Percentiles rank a stretch among this genome's conserved stretches.
phyloP scores from a whole-genome alignment of 2,113 vertebrate genomes.

The Microcebus tavaratra region DNA sequence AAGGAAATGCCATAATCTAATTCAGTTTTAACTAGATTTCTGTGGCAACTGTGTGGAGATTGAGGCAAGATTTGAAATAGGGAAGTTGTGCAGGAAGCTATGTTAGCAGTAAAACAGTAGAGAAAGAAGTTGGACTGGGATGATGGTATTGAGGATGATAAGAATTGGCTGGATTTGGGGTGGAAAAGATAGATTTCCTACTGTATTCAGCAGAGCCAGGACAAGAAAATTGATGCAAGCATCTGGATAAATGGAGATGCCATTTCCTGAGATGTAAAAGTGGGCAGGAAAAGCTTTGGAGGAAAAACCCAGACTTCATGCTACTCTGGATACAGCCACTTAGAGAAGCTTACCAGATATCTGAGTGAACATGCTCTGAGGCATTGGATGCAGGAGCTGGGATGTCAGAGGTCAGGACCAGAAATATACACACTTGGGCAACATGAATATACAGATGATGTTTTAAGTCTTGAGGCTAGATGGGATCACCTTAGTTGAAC shows the following conservation, averaged over 20 bases:
- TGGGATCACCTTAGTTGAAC: neutral
- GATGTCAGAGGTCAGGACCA: neutral
- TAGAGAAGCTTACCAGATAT: neutral
- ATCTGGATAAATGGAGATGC: neutral
- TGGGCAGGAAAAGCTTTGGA: neutral
- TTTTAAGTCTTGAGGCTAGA: neutral
- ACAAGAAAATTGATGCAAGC: neutral
- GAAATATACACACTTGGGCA: neutral
- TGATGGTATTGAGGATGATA: neutral
- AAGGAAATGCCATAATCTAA: neutral
- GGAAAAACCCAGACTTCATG: neutral
- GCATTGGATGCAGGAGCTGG: neutral
- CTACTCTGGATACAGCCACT: neutral
- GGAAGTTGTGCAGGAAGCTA: neutral
- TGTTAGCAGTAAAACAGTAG: neutral
- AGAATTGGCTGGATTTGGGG: neutral
- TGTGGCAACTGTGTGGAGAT: neutral
- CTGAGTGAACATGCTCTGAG: neutral
- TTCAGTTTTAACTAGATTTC: neutral
- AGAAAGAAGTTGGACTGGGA: neutral
- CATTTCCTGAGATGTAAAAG: neutral
- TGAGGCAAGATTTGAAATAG: neutral
- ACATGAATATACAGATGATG: neutral
- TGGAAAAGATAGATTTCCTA: neutral
- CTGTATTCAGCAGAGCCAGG: neutral